A percentile compares a stretch with the other conserved stretches of the same genome.
Conservation (phyloP, 2,797 vertebrate genomes). For the Enteromius fasciolatus region DNA sequence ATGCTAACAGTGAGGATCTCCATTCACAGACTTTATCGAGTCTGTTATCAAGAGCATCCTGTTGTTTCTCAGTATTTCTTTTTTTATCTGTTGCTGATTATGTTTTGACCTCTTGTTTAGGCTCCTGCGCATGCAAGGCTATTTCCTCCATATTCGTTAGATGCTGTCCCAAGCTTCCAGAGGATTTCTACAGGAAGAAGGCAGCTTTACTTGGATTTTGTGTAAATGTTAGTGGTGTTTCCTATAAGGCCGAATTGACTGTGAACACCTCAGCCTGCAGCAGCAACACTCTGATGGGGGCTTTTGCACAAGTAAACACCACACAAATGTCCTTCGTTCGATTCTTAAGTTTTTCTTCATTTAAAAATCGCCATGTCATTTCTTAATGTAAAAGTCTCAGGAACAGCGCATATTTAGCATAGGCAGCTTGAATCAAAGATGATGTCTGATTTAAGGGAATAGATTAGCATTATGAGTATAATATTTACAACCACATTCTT, state of each 20-base stretch:
- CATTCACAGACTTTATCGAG: slow-evolving; percentile 60
- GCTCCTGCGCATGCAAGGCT: slow-evolving; percentile 54
- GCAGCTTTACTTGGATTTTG: background rate
- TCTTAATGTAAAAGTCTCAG: background rate
- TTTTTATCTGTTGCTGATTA: slow-evolving; percentile 53
- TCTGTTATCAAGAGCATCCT: slow-evolving; percentile 62
- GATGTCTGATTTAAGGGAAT: slow-evolving; percentile 12
- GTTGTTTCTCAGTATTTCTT: slow-evolving; percentile 66
- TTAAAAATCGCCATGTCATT: background rate
- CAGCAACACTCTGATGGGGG: background rate
- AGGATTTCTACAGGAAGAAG: slow-evolving; percentile 5
- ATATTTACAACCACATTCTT: slow-evolving; percentile 2
- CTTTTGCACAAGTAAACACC: background rate
- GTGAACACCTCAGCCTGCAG: background rate
- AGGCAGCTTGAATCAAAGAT: slow-evolving; percentile 33
- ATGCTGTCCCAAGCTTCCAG: slow-evolving; percentile 23
- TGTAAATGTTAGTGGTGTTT: background rate
- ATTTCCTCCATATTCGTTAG: slow-evolving; percentile 62
- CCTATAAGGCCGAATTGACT: background rate
- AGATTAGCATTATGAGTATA: background rate
- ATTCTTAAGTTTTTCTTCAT: background rate
- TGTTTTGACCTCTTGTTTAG: slow-evolving; percentile 58
- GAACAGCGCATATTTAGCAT: background rate
- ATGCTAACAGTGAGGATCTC: slow-evolving; percentile 46
- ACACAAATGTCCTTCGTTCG: background rate